These are phyloP conservation scores for Ptilodon capucinus DNA, from an alignment of 2,888 invertebrate genomes.

Conservation along the genomic window DNA sequence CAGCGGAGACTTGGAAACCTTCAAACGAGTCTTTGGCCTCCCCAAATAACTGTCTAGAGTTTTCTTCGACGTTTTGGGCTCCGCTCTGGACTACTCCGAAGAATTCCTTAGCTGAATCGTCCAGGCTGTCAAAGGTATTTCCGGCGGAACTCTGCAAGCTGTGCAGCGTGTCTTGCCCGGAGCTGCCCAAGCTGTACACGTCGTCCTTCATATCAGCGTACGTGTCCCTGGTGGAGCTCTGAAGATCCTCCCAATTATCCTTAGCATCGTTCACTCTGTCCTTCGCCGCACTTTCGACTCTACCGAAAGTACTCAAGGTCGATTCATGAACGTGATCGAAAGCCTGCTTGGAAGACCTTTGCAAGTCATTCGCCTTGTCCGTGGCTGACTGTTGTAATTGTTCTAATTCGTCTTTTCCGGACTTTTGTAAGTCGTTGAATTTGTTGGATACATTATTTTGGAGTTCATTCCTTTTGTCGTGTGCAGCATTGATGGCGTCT, in stretches of 20 bases:
- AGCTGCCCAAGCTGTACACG: slow-evolving; percentile 64
- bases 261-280: slow-evolving; percentile 65
- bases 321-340: slow-evolving; percentile 69
- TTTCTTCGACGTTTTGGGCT: slow-evolving; percentile 46
- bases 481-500: slow-evolving; percentile 60
- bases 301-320: slow-evolving; percentile 75
- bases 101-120: slow-evolving; percentile 66
- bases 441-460: slow-evolving; percentile 50
- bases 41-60: slow-evolving; percentile 63
- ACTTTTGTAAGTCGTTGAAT: slow-evolving; percentile 40
- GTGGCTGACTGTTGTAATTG: slow-evolving; percentile 47
- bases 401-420: slow-evolving; percentile 50
- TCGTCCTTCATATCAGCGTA: slow-evolving; percentile 70
- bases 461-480: slow-evolving; percentile 57
- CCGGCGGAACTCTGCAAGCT: slow-evolving; percentile 78
- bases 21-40: slow-evolving; percentile 64
- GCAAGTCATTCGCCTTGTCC: slow-evolving; percentile 42
- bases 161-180: slow-evolving; percentile 71
- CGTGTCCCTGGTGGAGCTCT: slow-evolving; percentile 72
- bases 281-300: slow-evolving; percentile 74
- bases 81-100: slow-evolving; percentile 50
- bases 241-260: slow-evolving; percentile 70
- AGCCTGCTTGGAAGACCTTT: slow-evolving; percentile 61
- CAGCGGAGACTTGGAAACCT: slow-evolving; percentile 74
- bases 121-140: slow-evolving; percentile 74